Conservation (phyloP, 2,113 vertebrate genomes). For the Charadrius vociferus region DNA sequence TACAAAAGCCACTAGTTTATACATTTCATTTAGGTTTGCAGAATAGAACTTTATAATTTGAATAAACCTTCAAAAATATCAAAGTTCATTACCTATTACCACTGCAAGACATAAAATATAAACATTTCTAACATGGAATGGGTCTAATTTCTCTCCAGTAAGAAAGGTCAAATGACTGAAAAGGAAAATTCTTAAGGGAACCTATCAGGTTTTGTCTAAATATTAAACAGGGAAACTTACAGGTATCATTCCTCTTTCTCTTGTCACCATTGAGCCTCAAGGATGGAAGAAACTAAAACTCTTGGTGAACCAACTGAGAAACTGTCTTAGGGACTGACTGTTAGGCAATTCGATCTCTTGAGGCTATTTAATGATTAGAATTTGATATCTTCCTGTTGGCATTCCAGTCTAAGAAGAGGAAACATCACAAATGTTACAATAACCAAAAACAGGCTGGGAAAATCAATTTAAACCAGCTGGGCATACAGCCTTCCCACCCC, state of each 20-base stretch:
- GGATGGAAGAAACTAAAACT: not conserved
- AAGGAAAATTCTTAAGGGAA: not conserved
- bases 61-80: not conserved
- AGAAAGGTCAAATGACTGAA: not conserved
- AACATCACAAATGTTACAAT: not conserved
- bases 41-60: not conserved
- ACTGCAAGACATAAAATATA: not conserved
- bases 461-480: not conserved
- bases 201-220: not conserved
- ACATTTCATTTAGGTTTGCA: not conserved
- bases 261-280: not conserved
- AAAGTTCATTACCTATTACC: not conserved
- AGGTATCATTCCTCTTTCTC: not conserved
- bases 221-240: constrained; percentile 10
- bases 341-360: not conserved
- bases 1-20: not conserved
- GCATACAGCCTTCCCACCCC: not conserved
- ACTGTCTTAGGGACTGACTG: not conserved
- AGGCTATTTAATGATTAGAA: constrained; percentile 20
- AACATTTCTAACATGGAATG: not conserved
- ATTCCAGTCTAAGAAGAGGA: not conserved
- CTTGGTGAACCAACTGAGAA: not conserved
- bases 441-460: not conserved
- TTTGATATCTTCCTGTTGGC: not conserved
- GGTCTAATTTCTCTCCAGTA: not conserved